Evolutionary conservation across 1,140 invertebrate genomes (phyloP).

Genomic region (Drusus annulatus): DNA sequence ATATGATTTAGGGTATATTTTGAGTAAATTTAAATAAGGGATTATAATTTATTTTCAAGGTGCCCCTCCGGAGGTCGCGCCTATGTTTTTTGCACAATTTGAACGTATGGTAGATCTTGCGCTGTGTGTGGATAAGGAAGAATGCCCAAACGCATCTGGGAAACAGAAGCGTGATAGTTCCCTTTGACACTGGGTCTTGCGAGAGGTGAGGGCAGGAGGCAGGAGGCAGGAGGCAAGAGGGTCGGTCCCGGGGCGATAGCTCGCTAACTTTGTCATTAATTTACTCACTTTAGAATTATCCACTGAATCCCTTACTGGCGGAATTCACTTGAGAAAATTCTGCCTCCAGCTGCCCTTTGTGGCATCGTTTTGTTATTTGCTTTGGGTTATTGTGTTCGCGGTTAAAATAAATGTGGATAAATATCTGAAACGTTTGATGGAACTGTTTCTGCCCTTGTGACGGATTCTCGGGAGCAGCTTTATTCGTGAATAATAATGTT

Average conservation of each 20-base stretch:
- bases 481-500: background rate
- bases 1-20: too few species aligned
- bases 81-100: too few species aligned
- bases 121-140: too few species aligned
- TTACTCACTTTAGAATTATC: slow-evolving; percentile 38
- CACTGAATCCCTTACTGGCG: slow-evolving; percentile 26
- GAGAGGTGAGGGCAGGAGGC: background rate
- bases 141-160: too few species aligned
- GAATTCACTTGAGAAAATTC: slow-evolving; percentile 34
- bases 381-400: slow-evolving; percentile 18
- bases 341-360: slow-evolving; percentile 19
- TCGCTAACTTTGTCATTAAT: slow-evolving; percentile 36
- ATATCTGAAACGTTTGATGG: background rate
- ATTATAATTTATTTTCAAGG: too few species aligned
- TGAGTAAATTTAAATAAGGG: too few species aligned
- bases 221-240: background rate
- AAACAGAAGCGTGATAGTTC: too few species aligned
- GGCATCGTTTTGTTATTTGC: slow-evolving; percentile 16
- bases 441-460: background rate
- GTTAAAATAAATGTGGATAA: background rate
- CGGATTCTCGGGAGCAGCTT: background rate
- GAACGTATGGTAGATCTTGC: too few species aligned
- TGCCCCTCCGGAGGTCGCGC: too few species aligned
- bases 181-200: too few species aligned
- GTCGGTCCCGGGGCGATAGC: slow-evolving; percentile 10